Evolutionary conservation across 2,113 vertebrate genomes (phyloP).

Genomic region (Clinocottus analis): DNA sequence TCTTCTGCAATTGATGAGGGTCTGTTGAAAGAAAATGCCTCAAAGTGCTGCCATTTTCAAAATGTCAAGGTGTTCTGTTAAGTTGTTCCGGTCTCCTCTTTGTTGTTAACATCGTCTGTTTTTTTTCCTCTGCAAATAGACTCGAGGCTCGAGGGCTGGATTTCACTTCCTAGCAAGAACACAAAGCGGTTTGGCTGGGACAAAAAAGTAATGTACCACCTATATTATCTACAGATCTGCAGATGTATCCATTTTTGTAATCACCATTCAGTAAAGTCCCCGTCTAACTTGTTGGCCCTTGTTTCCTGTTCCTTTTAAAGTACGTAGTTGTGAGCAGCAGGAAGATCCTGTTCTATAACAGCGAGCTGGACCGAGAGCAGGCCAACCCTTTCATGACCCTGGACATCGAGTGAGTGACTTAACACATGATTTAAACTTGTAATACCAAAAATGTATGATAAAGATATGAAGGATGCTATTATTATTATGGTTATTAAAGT

Average conservation of each 20-base stretch:
- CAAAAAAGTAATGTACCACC: constrained; percentile 88
- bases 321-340: constrained; percentile 98
- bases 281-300: neutral
- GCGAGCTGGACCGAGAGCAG: constrained; percentile 91
- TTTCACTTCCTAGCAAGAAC: constrained; percentile 92
- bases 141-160: constrained; percentile 92
- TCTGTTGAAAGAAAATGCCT: constrained; percentile 4
- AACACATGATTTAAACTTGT: constrained; percentile 5
- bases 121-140: constrained; percentile 77
- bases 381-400: constrained; percentile 96
- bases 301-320: constrained; percentile 77
- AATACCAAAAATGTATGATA: neutral
- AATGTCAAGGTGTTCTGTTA: constrained; percentile 54
- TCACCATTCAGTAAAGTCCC: neutral
- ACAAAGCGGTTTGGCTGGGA: constrained; percentile 98
- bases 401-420: constrained; percentile 93
- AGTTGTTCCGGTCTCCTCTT: constrained; percentile 28
- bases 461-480: neutral
- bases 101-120: constrained; percentile 41
- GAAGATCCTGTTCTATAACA: constrained; percentile 98
- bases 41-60: constrained; percentile 30
- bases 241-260: constrained; percentile 19
- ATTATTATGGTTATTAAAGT: neutral
- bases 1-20: constrained; percentile 1
- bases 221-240: neutral